A percentile compares a stretch with the other conserved stretches of the same genome.
Evolutionary conservation across 2,797 vertebrate genomes (phyloP).

Genomic region (Helarctos malayanus): DNA sequence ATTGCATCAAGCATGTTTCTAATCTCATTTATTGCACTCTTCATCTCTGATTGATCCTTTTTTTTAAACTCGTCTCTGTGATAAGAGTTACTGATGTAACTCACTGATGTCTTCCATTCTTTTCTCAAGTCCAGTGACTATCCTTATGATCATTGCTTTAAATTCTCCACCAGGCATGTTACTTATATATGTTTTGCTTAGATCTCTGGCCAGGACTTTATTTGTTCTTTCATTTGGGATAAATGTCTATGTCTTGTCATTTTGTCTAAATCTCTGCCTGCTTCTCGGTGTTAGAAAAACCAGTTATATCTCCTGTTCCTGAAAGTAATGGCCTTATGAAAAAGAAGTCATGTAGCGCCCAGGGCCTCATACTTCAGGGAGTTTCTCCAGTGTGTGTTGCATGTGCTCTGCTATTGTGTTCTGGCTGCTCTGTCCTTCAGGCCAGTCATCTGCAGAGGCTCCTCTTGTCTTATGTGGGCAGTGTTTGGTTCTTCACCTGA

Average conservation of each 20-base stretch:
- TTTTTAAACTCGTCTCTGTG: neutral
- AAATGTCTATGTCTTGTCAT: neutral
- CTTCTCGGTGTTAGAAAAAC: neutral
- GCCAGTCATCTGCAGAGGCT: neutral
- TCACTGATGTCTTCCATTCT: neutral
- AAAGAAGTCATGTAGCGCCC: neutral
- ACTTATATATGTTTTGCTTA: neutral
- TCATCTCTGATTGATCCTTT: neutral
- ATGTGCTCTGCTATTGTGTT: neutral
- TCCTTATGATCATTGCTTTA: neutral
- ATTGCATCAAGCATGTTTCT: neutral
- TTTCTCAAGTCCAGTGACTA: neutral
- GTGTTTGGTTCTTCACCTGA: neutral
- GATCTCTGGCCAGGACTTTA: neutral
- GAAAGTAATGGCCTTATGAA: neutral
- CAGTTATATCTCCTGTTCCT: neutral
- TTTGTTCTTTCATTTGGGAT: neutral
- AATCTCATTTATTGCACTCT: neutral
- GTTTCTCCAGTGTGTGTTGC: neutral
- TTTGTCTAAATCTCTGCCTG: neutral
- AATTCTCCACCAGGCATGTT: neutral
- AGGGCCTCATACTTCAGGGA: neutral
- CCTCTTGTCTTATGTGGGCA: neutral
- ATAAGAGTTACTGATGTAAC: neutral
- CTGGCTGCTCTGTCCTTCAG: neutral